phyloP scores from a whole-genome alignment of 2,113 vertebrate species.

The Dissostichus mawsoni region DNA sequence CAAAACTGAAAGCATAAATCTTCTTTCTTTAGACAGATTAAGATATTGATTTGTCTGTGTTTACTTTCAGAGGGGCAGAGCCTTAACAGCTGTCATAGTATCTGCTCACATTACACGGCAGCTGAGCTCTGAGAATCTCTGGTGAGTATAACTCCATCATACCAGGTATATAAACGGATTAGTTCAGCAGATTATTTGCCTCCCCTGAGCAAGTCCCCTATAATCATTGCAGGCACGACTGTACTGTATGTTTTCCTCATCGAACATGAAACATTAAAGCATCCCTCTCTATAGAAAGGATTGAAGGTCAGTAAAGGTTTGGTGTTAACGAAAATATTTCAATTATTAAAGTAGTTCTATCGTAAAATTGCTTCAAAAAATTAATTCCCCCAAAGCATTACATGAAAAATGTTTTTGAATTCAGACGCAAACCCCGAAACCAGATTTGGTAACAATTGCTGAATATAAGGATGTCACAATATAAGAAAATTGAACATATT shows the following conservation, averaged over 20 bases:
- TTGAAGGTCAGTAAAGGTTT: conserved; percentile 55
- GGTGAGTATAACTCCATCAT: conserved; percentile 18
- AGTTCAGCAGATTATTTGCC: conserved; percentile 56
- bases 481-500: not conserved
- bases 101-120: conserved; percentile 46
- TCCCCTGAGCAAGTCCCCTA: conserved; percentile 33
- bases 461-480: not conserved
- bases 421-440: conserved; percentile 21
- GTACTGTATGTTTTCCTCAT: conserved; percentile 22
- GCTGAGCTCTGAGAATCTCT: conserved; percentile 32
- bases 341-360: conserved; percentile 32
- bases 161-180: conserved; percentile 48
- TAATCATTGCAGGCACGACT: conserved; percentile 31
- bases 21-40: conserved; percentile 2
- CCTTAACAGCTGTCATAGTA: conserved; percentile 14
- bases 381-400: conserved; percentile 23
- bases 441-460: not conserved
- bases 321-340: conserved; percentile 44
- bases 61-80: not conserved
- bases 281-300: conserved; percentile 22
- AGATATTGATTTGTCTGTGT: conserved; percentile 28
- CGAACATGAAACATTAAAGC: conserved; percentile 21
- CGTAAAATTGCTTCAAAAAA: conserved; percentile 29
- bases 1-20: not conserved
- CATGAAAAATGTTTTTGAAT: conserved; percentile 32